Conservation (phyloP, 2,797 vertebrate species). For the Coluber constrictor region DNA sequence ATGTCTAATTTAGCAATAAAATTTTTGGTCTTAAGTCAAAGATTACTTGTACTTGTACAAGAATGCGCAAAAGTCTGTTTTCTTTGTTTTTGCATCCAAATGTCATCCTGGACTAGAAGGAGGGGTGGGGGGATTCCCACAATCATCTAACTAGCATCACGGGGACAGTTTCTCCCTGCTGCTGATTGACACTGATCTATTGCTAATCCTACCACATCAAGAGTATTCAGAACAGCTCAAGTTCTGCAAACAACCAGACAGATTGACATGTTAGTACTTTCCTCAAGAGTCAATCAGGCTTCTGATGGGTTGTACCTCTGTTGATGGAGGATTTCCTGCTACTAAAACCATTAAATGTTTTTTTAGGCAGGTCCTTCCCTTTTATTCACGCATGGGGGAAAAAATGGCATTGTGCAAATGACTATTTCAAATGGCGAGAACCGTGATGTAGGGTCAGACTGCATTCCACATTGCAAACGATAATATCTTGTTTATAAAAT, state of each 20-base stretch:
- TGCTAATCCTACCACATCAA: conserved; percentile 21
- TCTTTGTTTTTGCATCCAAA: background rate
- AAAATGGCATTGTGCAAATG: background rate
- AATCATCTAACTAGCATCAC: conserved; percentile 42
- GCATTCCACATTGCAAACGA: background rate
- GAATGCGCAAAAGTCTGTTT: background rate
- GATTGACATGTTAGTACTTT: background rate
- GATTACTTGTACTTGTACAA: background rate
- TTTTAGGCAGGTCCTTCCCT: background rate
- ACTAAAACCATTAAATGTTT: background rate
- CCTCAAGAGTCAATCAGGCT: background rate
- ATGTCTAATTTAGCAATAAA: too few relatives aligned
- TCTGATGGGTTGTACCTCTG: background rate
- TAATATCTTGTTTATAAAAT: background rate
- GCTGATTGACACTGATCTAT: conserved; percentile 20
- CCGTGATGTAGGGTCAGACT: background rate
- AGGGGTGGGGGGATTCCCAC: background rate
- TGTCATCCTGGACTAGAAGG: background rate
- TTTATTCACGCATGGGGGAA: too few relatives aligned
- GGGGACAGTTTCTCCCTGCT: conserved; percentile 33
- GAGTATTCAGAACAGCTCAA: accelerated
- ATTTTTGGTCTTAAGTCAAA: too few relatives aligned
- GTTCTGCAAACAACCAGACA: background rate
- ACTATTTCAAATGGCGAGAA: background rate
- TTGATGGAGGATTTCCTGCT: background rate